Base-by-base conservation (phyloP, 2,113 vertebrate species). In the Plecturocebus donacophilus region DNA sequence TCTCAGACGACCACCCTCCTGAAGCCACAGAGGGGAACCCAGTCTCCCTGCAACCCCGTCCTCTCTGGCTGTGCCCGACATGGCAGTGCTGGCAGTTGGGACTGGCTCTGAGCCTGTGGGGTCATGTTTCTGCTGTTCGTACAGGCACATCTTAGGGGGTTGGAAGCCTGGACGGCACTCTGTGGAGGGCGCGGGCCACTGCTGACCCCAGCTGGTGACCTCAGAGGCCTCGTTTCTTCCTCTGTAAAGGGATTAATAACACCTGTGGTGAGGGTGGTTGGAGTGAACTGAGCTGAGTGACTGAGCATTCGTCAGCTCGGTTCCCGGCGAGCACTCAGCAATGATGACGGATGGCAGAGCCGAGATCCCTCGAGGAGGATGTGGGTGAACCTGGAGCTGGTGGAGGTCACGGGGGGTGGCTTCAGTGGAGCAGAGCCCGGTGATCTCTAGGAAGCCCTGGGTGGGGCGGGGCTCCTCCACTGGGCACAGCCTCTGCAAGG, bases 341-440 rank as follows among this genome's bases (percentile, higher is more conserved):
- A 3, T 10, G 16, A 21, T 2, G 1, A 7, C 3, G 27, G 49
- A 8, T 0, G 10, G 32, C 40, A 12, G n/a, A 25, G 27, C 0
- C 32, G 12, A 45, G 40, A 19, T 45, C 13, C 1, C 8, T 20
- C 27, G 1, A 14, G 66, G 40, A 49, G 20, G 10, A 10, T 20
- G 3, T 10, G 0, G 8, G 56, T 9, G 73, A 8, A 7, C 54
- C 68, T 35, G 35, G 58, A 19, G 6, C 56, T 23, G 40, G 47
- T 16, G 4, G 21, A 40, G 52, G 25, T 6, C 64, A 7, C 0
- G 0, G 17, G 0, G 0, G 11, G 35, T 4, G 30, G 12, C 23
- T 8, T 17, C 23, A 0, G 23, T 71, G n/a, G 54, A 14, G 0
- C 11, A 0, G 27, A 4, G 52, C 12, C 35, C 19, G 1, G 68